Percentiles rank a stretch among this genome's conserved stretches.
Conservation (phyloP, 2,113 vertebrate genomes). For the Echinops telfairi region DNA sequence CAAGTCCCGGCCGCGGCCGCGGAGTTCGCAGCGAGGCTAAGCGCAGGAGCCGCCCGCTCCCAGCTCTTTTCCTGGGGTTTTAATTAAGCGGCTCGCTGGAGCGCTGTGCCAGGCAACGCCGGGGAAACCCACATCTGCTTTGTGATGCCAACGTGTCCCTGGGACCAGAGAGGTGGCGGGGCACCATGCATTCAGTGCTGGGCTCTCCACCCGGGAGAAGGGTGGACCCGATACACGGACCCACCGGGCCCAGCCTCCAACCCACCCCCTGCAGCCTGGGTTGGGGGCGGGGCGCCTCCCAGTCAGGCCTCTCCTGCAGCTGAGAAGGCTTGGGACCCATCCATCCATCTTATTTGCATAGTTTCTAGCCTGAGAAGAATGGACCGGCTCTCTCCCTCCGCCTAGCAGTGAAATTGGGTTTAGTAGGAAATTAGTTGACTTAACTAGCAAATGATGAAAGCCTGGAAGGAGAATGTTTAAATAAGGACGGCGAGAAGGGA, state of each 20-base stretch:
- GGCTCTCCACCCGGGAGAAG: not conserved
- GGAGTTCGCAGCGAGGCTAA: conserved; percentile 2
- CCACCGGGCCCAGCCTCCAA: too few relatives aligned
- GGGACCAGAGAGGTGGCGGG: not conserved
- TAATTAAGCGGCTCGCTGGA: conserved; percentile 49
- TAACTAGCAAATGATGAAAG: conserved; percentile 87
- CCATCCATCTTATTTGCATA: conserved; percentile 85
- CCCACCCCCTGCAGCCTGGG: too few relatives aligned
- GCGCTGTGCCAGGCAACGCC: not conserved
- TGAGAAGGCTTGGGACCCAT: conserved; percentile 6
- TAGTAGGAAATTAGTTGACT: conserved; percentile 89
- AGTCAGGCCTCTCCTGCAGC: conserved; percentile 32
- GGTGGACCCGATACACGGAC: too few relatives aligned
- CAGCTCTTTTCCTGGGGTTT: not conserved
- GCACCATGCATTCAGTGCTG: not conserved
- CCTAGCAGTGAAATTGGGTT: conserved; percentile 90
- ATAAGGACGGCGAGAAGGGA: conserved; percentile 42
- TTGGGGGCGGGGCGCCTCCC: not conserved
- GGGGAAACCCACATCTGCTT: conserved; percentile 6
- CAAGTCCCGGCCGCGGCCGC: not conserved
- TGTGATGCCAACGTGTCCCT: not conserved
- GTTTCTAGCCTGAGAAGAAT: conserved; percentile 87
- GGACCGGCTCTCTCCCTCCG: conserved; percentile 83
- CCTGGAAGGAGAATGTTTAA: conserved; percentile 81
- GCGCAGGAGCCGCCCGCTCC: conserved; percentile 16